Conservation (phyloP, 2,797 vertebrate genomes). For the Syncerus caffer region DNA sequence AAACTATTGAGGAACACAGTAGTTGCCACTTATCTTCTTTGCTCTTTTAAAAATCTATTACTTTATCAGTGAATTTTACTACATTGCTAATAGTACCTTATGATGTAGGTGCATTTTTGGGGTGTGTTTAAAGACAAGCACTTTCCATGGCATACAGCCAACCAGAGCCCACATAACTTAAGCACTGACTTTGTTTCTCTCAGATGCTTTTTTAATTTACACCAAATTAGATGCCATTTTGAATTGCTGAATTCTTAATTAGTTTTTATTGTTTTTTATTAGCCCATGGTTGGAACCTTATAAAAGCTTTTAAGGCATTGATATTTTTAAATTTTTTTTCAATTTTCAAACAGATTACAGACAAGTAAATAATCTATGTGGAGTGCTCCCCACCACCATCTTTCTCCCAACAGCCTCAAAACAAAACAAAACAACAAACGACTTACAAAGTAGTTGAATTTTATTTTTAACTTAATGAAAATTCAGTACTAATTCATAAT, state of each 20-base stretch:
- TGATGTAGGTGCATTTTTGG: conserved; percentile 24
- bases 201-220: conserved; percentile 71
- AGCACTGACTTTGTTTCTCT: conserved; percentile 74
- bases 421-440: background rate
- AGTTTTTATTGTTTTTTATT: conserved; percentile 74
- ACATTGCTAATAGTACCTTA: conserved; percentile 47
- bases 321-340: conserved; percentile 70
- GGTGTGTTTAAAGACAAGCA: conserved; percentile 54
- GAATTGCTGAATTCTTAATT: conserved; percentile 75
- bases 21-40: conserved; percentile 63
- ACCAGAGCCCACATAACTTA: conserved; percentile 57
- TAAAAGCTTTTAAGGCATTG: conserved; percentile 72
- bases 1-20: conserved; percentile 30
- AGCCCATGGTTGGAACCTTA: conserved; percentile 71
- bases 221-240: conserved; percentile 77
- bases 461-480: conserved; percentile 71
- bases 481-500: conserved; percentile 72
- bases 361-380: conserved; percentile 71
- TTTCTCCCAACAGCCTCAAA: background rate
- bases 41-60: conserved; percentile 63
- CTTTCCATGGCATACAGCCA: conserved; percentile 70
- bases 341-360: conserved; percentile 72
- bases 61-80: conserved; percentile 33
- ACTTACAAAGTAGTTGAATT: conserved; percentile 59
- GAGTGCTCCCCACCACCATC: background rate